Percentiles rank a stretch among this genome's conserved stretches.
phyloP scores from a whole-genome alignment of 64 coral and sea anemone species.

The Dendronephthya gigantea region DNA sequence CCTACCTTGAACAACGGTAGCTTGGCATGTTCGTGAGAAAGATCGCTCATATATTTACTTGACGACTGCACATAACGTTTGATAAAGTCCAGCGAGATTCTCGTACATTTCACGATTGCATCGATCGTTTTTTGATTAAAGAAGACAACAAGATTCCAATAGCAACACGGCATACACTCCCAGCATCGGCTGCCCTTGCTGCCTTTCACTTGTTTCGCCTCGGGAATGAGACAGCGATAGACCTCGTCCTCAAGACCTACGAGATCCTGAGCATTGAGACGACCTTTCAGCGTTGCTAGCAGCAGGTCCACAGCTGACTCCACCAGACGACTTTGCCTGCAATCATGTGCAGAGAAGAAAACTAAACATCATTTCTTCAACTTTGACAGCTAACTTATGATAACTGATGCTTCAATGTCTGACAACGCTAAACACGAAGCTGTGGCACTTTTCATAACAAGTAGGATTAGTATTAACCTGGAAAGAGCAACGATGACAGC shows the following conservation, averaged over 20 bases:
- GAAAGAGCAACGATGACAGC: slow-evolving; percentile 52
- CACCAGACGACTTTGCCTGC: slow-evolving; percentile 53
- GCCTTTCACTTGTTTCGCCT: slow-evolving; percentile 87
- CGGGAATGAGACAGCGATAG: slow-evolving; percentile 73
- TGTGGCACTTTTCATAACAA: no score
- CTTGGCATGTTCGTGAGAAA: slow-evolving; percentile 28
- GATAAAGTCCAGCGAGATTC: slow-evolving; percentile 44
- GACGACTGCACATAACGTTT: slow-evolving; percentile 45
- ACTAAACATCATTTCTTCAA: neutral
- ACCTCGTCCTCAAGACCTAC: slow-evolving; percentile 53
- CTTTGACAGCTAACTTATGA: no score
- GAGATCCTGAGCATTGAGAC: slow-evolving; percentile 46
- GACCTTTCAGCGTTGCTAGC: slow-evolving; percentile 69
- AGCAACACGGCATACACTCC: slow-evolving; percentile 94
- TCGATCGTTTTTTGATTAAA: slow-evolving; percentile 52
- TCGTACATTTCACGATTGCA: slow-evolving; percentile 38
- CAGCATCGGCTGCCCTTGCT: slow-evolving; percentile 88
- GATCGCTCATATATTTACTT: slow-evolving; percentile 49
- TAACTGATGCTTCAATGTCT: no score
- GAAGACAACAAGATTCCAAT: slow-evolving; percentile 50
- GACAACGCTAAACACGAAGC: no score
- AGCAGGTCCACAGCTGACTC: slow-evolving; percentile 68
- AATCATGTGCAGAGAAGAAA: neutral
- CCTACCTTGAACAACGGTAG: slow-evolving; percentile 40
- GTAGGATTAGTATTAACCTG: slow-evolving; percentile 28